A percentile compares a stretch with the other conserved stretches of the same genome.
Evolutionary conservation across 2,113 vertebrate genomes (phyloP).

Genomic region (Mormyrus lacerda): DNA sequence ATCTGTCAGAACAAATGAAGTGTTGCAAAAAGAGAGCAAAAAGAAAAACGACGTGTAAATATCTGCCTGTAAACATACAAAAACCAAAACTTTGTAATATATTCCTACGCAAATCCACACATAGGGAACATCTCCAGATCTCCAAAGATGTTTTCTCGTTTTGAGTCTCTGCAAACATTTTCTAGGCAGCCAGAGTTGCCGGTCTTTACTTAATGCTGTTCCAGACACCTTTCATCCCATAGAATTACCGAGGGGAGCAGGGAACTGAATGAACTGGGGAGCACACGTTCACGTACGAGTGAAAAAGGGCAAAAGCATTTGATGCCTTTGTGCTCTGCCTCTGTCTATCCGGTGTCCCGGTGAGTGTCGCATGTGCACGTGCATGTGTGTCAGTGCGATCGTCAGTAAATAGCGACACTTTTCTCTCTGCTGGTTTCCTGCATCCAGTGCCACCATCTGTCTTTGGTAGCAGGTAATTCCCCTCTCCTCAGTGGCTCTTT

Average conservation of each 20-base stretch:
- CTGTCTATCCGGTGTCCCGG: background rate
- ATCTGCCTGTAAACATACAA: background rate
- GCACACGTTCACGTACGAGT: background rate
- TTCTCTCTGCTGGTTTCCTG: background rate
- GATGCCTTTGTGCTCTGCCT: background rate
- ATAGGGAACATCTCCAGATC: background rate
- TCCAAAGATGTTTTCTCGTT: background rate
- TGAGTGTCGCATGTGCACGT: background rate
- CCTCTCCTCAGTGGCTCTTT: background rate
- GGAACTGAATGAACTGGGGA: background rate
- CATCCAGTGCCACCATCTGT: conserved; percentile 5
- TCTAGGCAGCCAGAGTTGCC: background rate
- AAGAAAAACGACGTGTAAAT: background rate
- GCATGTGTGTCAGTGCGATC: background rate
- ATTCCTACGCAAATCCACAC: background rate
- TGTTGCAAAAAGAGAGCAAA: background rate
- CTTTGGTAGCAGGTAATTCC: background rate
- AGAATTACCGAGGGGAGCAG: background rate
- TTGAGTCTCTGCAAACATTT: background rate
- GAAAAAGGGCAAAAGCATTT: background rate
- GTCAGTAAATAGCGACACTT: background rate
- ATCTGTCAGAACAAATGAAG: background rate
- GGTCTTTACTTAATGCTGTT: background rate
- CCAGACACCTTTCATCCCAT: background rate
- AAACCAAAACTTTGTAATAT: background rate